Conservation (phyloP, 35 echinoderm and acorn worm genomes). For the Holothuria glaberrima region DNA sequence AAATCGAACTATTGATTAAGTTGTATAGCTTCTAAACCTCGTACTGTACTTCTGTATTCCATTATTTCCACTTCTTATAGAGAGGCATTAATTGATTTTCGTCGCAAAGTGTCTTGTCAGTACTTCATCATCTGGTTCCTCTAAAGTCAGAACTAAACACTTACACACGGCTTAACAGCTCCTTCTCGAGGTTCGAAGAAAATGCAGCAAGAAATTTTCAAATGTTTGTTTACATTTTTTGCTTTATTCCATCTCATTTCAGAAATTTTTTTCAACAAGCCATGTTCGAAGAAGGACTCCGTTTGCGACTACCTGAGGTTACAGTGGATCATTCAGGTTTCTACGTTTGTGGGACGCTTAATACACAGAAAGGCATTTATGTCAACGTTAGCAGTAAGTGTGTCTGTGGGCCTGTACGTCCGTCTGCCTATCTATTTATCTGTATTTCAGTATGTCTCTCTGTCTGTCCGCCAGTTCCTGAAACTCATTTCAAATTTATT, state of each 20-base stretch:
- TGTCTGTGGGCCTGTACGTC: background rate
- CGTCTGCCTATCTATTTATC: background rate
- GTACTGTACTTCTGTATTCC: no score
- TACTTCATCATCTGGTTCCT: no score
- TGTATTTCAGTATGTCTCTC: background rate
- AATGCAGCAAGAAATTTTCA: no score
- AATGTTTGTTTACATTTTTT: background rate
- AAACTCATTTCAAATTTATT: background rate
- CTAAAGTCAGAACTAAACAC: no score
- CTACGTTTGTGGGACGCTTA: background rate
- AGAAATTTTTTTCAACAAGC: constrained; percentile 11
- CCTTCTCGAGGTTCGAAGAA: no score
- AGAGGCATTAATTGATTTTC: no score
- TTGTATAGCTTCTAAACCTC: no score
- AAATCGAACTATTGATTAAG: no score
- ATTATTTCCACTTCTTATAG: no score
- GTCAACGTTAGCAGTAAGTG: background rate
- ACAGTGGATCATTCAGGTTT: background rate
- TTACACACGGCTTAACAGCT: no score
- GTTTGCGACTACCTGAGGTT: background rate
- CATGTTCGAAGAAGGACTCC: background rate
- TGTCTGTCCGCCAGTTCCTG: no score
- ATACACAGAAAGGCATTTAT: background rate
- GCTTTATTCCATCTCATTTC: background rate
- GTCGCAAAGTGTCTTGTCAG: no score